Percentiles rank a stretch among this genome's conserved stretches.
phyloP scores from a whole-genome alignment of 2,888 invertebrate genomes.

The Apamea crenata region DNA sequence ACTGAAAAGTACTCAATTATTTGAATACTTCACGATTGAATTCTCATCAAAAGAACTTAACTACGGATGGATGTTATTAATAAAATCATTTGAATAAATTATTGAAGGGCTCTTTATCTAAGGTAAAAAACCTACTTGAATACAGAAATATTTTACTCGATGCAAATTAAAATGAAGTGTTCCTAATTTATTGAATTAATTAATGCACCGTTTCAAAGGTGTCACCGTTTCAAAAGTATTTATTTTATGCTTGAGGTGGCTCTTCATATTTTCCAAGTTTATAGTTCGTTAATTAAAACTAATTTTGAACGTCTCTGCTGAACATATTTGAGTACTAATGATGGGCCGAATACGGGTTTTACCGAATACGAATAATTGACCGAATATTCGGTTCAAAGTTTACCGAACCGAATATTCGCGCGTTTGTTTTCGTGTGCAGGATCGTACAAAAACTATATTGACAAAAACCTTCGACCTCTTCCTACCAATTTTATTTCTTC shows the following conservation, averaged over 20 bases:
- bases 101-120: slow-evolving; percentile 24
- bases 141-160: slow-evolving; percentile 27
- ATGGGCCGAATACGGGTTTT: not conserved
- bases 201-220: slow-evolving; percentile 29
- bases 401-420: not conserved
- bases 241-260: slow-evolving; percentile 8
- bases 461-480: too few species aligned
- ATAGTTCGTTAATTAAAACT: not conserved
- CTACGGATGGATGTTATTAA: slow-evolving; percentile 18
- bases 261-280: slow-evolving; percentile 5
- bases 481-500: too few species aligned
- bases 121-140: slow-evolving; percentile 21
- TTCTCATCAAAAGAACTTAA: slow-evolving; percentile 37
- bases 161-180: slow-evolving; percentile 26
- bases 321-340: not conserved
- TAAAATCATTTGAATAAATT: slow-evolving; percentile 38
- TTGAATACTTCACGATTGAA: slow-evolving; percentile 29
- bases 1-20: slow-evolving; percentile 1
- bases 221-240: slow-evolving; percentile 34
- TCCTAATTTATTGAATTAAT: slow-evolving; percentile 32
- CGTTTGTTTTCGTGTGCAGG: not conserved
- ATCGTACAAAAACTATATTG: not conserved
- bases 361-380: not conserved
- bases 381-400: not conserved
- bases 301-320: not conserved